phyloP scores from a whole-genome alignment of 1,140 invertebrate species.

The Catajapyx aquilonaris region DNA sequence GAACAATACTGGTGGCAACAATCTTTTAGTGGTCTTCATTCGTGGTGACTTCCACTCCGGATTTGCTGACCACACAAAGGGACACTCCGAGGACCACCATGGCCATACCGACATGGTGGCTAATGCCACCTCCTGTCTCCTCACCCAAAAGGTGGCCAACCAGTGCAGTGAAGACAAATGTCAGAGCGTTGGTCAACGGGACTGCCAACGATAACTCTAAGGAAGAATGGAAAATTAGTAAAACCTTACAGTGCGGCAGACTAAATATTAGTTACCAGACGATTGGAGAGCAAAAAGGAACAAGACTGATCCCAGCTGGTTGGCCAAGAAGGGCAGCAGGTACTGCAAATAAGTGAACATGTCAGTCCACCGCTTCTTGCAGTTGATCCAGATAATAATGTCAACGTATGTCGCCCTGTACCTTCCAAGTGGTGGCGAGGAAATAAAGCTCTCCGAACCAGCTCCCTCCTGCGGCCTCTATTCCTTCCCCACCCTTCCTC shows the following conservation, averaged over 20 bases:
- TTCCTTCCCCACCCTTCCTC: slow-evolving; percentile 11
- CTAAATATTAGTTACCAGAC: slow-evolving; percentile 7
- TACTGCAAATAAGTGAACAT: slow-evolving; percentile 9
- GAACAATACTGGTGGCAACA: too few species aligned
- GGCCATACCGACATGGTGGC: too few species aligned
- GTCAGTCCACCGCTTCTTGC: not conserved
- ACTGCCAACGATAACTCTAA: slow-evolving; percentile 22
- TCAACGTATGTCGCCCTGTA: slow-evolving; percentile 4
- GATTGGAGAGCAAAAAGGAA: slow-evolving; percentile 11
- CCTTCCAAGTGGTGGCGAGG: slow-evolving; percentile 12
- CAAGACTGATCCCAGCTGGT: slow-evolving; percentile 13
- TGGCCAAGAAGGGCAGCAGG: slow-evolving; percentile 11
- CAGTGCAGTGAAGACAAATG: slow-evolving; percentile 22
- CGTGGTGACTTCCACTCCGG: too few species aligned
- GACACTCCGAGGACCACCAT: too few species aligned
- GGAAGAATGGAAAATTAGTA: slow-evolving; percentile 10
- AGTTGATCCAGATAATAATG: slow-evolving; percentile 1
- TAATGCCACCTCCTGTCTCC: slow-evolving; percentile 10
- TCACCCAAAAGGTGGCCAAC: slow-evolving; percentile 20
- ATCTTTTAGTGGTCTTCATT: too few species aligned
- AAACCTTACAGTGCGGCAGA: too few species aligned
- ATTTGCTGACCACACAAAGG: too few species aligned
- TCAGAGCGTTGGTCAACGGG: slow-evolving; percentile 23
- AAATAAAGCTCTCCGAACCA: slow-evolving; percentile 12
- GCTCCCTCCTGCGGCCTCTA: slow-evolving; percentile 8